Evolutionary conservation across 2,797 vertebrate genomes (phyloP).

Genomic region (Cheirogaleus major): DNA sequence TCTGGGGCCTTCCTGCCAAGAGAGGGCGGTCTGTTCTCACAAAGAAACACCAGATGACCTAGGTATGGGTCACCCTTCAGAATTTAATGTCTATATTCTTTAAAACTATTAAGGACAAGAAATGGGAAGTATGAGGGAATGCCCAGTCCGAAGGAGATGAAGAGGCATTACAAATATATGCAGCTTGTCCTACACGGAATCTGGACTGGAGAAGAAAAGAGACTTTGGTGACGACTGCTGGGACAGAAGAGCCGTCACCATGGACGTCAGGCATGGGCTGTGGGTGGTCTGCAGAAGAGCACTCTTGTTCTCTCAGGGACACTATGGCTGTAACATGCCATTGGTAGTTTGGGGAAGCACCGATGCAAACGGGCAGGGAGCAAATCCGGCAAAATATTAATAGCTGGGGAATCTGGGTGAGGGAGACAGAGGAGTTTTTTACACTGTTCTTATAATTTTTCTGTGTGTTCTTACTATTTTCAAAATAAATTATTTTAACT

Average conservation of each 20-base stretch:
- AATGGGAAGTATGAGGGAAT: background rate
- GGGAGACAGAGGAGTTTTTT: background rate
- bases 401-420: no score
- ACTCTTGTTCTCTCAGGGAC: background rate
- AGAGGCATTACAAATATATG: rapidly evolving
- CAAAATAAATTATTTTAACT: background rate
- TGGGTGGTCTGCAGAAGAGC: background rate
- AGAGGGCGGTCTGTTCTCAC: background rate
- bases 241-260: background rate
- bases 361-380: background rate
- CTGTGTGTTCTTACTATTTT: background rate
- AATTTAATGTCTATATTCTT: background rate
- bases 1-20: background rate
- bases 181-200: background rate
- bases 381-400: no score
- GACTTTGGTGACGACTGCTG: background rate
- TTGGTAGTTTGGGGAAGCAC: background rate
- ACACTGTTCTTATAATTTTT: background rate
- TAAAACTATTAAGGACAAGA: background rate
- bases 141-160: background rate
- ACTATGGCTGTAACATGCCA: rapidly evolving
- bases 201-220: background rate
- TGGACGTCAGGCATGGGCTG: rapidly evolving
- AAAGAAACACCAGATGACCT: background rate
- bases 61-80: background rate